Base-by-base conservation (phyloP, 2,888 invertebrate species). In the Eristalis tenax region DNA sequence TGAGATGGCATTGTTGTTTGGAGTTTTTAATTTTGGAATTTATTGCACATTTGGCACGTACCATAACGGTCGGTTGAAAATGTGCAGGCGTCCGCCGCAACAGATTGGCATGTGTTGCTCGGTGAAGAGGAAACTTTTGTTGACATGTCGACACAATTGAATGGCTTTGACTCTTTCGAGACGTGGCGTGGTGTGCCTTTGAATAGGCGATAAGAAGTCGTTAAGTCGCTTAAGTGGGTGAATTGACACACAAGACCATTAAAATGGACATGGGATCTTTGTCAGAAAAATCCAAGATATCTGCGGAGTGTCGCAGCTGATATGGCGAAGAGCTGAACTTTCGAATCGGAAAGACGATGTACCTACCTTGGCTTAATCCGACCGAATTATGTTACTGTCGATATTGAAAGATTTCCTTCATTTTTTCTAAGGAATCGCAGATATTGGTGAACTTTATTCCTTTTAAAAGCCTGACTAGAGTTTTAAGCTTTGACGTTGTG, bases 1-100 rank as follows among this genome's bases (percentile, higher is more conserved):
- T 50, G 50, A 65, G 57, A 38, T 74, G 65, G 43, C 57, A 5
- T 74, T 81, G n/a, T 68, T 38, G 68, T 43, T 59, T 18, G 26
- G 40, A 22, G 26, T 77, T 70, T 74, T 73, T 59, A 71, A 76
- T 71, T 78, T 75, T 59, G 2, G 28, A 66, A 83, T 83, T 75
- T 61, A 83, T 64, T 73, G 59, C 38, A 56, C 76, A 69, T 87
- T 87, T 87, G 79, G 87, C 87, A 87, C 87, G 87, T 83, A 69
- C 83, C 79, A 73, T 63, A 78, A 82, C 82, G 65, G 82, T 69
- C 73, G 32, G 40, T 75, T 80, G 65, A 50, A 32, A 71, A 80
- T 63, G 84, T 74, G 85, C 82, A 78, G 82, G 77, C 71, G 82
- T 76, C 43, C 61, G 5, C 43, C 61, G 22, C 38, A 57, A 71